Evolutionary conservation across 1,140 invertebrate genomes (phyloP).

Genomic region (Ceratina calcarata): DNA sequence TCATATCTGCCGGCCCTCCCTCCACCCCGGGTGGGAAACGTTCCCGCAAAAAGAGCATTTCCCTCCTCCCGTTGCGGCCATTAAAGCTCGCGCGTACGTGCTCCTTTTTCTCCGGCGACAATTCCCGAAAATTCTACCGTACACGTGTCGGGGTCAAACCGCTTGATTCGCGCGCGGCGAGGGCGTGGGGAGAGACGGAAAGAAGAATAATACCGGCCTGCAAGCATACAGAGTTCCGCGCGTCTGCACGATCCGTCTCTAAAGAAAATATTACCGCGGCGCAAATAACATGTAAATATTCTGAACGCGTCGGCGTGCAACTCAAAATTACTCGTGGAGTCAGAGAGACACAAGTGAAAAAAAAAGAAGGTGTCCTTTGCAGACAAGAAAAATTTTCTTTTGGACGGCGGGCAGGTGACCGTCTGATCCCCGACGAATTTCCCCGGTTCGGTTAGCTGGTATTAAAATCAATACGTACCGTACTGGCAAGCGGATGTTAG

Average conservation of each 20-base stretch:
- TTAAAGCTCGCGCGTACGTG: conserved; percentile 73
- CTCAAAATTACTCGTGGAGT: neutral
- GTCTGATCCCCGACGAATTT: neutral
- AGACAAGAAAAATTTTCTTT: neutral
- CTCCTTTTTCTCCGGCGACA: conserved; percentile 66
- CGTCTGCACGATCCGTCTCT: conserved; percentile 9
- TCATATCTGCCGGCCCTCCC: conserved; percentile 70
- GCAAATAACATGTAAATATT: conserved; percentile 16
- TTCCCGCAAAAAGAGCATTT: conserved; percentile 34
- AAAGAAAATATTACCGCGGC: conserved; percentile 18
- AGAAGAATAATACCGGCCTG: conserved; percentile 23
- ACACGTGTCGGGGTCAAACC: conserved; percentile 43
- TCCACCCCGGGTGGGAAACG: conserved; percentile 23
- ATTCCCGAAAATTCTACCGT: conserved; percentile 67
- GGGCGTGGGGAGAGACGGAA: neutral
- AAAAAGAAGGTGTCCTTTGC: too few species aligned
- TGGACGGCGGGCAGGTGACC: neutral
- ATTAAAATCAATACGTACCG: conserved; percentile 4
- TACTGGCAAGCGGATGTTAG: neutral
- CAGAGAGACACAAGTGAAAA: too few species aligned
- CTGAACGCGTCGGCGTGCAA: neutral
- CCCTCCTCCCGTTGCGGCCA: conserved; percentile 47
- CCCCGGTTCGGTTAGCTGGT: neutral
- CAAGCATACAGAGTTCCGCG: conserved; percentile 1
- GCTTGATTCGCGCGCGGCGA: conserved; percentile 29